A percentile compares a stretch with the other conserved stretches of the same genome.
These are phyloP conservation scores for Chelonia mydas DNA, from an alignment of 2,797 vertebrate genomes.

Conservation along the genomic window DNA sequence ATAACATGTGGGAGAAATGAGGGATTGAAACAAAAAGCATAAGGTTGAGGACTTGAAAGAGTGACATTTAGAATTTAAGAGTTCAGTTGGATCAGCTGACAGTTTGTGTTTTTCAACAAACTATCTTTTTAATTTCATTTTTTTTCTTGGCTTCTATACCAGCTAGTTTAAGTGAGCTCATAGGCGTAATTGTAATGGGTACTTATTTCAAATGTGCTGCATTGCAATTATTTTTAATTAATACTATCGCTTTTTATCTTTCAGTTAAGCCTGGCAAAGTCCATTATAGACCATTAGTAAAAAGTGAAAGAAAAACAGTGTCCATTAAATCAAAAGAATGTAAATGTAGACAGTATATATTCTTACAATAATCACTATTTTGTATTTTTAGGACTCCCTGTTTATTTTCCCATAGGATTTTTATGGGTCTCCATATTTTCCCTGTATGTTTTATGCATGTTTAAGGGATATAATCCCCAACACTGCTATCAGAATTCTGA, in stretches of 20 bases:
- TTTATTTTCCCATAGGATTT: background rate
- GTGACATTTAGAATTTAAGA: background rate
- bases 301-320: background rate
- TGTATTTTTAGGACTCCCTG: background rate
- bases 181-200: background rate
- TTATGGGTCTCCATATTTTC: background rate
- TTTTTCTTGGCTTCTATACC: background rate
- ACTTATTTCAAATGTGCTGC: background rate
- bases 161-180: constrained; percentile 12
- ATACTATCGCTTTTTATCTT: background rate
- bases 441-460: background rate
- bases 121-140: background rate
- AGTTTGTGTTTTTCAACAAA: constrained; percentile 30
- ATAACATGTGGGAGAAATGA: background rate
- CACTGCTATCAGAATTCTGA: background rate
- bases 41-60: background rate
- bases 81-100: background rate
- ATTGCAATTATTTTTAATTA: constrained; percentile 16
- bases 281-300: background rate
- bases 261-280: constrained; percentile 6
- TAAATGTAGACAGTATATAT: background rate
- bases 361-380: background rate
- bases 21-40: background rate
- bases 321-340: background rate
- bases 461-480: background rate